These are phyloP conservation scores for Buceros bicornis DNA, from an alignment of 2,797 vertebrate species.

Conservation along the genomic window DNA sequence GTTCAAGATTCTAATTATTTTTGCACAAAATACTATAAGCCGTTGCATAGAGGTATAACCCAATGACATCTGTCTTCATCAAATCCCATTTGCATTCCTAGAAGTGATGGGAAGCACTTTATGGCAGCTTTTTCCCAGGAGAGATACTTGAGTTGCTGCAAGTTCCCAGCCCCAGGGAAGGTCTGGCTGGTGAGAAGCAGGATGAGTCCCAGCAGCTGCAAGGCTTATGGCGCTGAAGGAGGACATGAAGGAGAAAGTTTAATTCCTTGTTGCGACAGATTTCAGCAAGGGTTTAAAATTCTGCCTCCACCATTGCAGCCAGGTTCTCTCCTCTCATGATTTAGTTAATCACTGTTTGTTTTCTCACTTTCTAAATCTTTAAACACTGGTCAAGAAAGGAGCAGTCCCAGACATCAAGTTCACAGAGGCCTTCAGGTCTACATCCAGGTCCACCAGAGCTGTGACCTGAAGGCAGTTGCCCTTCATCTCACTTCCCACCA, in stretches of 20 bases:
- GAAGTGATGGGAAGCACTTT: background rate
- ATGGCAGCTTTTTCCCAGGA: background rate
- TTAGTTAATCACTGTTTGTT: background rate
- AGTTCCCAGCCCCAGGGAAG: background rate
- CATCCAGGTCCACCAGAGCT: background rate
- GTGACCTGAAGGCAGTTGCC: background rate
- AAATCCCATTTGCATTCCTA: background rate
- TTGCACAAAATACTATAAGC: background rate
- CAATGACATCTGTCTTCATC: background rate
- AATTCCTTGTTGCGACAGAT: background rate
- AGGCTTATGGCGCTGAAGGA: background rate
- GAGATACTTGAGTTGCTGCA: background rate
- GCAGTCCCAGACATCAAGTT: background rate
- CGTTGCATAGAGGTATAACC: background rate
- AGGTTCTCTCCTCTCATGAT: background rate
- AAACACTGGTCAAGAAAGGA: background rate
- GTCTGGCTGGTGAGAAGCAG: background rate
- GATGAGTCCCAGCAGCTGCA: background rate
- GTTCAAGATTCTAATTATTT: background rate
- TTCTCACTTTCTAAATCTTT: background rate
- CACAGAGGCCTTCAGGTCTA: background rate
- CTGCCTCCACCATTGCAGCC: background rate
- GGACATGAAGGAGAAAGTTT: background rate
- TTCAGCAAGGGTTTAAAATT: background rate
- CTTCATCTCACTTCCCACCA: background rate